Evolutionary conservation across 2,888 invertebrate species (phyloP), one percentile per base, ranked within the genome.

Genomic region (Alcis repandata): DNA sequence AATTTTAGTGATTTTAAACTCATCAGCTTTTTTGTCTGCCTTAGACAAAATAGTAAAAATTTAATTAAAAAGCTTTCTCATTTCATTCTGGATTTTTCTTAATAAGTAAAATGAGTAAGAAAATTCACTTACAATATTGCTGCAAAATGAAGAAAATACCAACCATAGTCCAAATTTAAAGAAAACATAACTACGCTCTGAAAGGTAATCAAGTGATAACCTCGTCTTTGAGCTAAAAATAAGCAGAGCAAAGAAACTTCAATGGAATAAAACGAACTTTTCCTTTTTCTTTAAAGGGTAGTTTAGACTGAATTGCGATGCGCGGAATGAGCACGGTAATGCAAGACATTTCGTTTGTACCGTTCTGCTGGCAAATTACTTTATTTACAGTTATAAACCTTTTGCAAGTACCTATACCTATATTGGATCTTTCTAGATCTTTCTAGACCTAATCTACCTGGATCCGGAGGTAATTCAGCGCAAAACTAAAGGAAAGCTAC

Each of bases 301-400:
- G 27, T 56, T 62, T 40, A 60, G 58, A 62, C 60, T 61, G 45
- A 53, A 59, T 54, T 22, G 64, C 53, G 38, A 67, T 48, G 66
- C 63, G 62, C 68, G 52, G 58, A 71, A 73, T 66, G 73, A 70
- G 67, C 67, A 51, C 68, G 43, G 66, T 70, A 73, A 70, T 70
- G 68, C 61, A 63, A 70, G 68, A 63, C 64, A 71, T 70, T 73
- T 65, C 46, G 49, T 53, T 67, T 53, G 57, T 17, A 56, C 32
- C 49, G 52, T 36, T 15, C 45, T 40, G n/a, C 17, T 11, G 32
- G 17, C 20, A 27, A 22, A 27, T 15, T 17, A 48, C 45, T 3
- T 20, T 51, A 0, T 2, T 22, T 9, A 40, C 58, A 41, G 49
- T 49, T 32, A 17, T 19, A 27, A 20, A 40, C 1, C 11, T 57